A percentile compares a stretch with the other conserved stretches of the same genome.
Conservation (phyloP, 2,113 vertebrate genomes). For the Syrrhaptes paradoxus region DNA sequence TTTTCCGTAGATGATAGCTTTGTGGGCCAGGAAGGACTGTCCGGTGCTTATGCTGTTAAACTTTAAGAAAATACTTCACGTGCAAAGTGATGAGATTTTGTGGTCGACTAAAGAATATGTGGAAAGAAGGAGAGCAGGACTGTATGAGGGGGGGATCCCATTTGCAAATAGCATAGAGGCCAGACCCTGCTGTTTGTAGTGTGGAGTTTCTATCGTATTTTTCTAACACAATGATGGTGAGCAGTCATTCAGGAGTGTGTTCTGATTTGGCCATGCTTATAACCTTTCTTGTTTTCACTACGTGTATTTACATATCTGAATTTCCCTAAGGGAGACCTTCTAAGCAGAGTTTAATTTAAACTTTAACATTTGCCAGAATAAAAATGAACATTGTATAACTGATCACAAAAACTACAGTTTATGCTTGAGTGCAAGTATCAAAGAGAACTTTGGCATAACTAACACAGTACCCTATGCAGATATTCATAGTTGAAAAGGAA, state of each 20-base stretch:
- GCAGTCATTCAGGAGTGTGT: not conserved
- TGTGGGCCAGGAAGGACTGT: not conserved
- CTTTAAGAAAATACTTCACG: not conserved
- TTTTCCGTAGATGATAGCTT: not conserved
- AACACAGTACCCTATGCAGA: not conserved
- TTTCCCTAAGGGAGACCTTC: not conserved
- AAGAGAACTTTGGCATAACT: not conserved
- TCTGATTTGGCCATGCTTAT: not conserved
- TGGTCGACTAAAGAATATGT: not conserved
- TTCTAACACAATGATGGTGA: not conserved
- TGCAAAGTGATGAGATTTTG: not conserved
- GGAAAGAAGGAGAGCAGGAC: not conserved
- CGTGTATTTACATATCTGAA: not conserved
- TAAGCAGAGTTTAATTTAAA: constrained; percentile 1
- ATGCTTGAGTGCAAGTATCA: not conserved
- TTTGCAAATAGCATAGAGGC: not conserved
- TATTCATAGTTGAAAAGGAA: constrained; percentile 2
- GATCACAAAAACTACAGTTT: not conserved
- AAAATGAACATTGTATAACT: not conserved
- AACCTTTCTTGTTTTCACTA: not conserved
- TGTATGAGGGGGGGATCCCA: not conserved
- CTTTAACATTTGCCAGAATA: not conserved
- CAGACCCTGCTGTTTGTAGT: not conserved
- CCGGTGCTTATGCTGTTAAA: not conserved
- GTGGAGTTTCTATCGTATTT: not conserved